Evolutionary conservation across 2,113 vertebrate species (phyloP), one percentile per base, ranked within the genome.

Genomic region (Eclectus roratus): DNA sequence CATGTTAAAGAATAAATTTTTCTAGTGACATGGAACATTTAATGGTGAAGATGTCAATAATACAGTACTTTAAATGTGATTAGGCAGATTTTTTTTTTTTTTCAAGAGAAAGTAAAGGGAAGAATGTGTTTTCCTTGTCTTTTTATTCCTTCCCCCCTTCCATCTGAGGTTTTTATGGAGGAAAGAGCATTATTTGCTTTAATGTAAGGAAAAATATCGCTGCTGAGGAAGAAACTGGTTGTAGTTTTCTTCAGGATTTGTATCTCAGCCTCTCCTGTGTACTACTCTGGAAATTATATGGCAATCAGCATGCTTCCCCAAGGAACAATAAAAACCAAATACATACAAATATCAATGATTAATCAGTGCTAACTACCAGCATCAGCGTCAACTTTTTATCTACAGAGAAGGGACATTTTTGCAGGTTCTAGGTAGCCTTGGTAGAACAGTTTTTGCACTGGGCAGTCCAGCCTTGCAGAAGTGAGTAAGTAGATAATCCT

Each of bases 1-100:
- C 52, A 63, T 53, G 56, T 50, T 80, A 91, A 91, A 83, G 41
- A 91, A 83, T 89, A 77, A n/a, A 2, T 89, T 91, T 91, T 95
- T 77, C 74, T 82, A 46, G 58, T 77, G 81, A 77, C 63, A 73
- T 29, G 33, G 41, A 91, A 80, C 50, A 33, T 83, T 88, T 89
- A 83, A 85, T 77, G 29, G 29, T 43, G 81, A 79, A 69, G 53
- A 66, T 91, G 66, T 69, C 95, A 85, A 84, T 89, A 91, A 88
- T 58, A 46, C 14, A 31, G 55, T n/a, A 50, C 80, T 94, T 90
- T 70, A 87, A 79, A 70, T 80, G 53, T 0, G 12, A 89, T 93
- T 93, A 93, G 55, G 56, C 64, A 85, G n/a, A 64, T 86, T 35
- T 23, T 23, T 15, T 24, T n/a, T 69, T 90, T 65, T 78, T 93